phyloP scores from a whole-genome alignment of 2,797 vertebrate genomes.

The Petrocephalus sullivani region DNA sequence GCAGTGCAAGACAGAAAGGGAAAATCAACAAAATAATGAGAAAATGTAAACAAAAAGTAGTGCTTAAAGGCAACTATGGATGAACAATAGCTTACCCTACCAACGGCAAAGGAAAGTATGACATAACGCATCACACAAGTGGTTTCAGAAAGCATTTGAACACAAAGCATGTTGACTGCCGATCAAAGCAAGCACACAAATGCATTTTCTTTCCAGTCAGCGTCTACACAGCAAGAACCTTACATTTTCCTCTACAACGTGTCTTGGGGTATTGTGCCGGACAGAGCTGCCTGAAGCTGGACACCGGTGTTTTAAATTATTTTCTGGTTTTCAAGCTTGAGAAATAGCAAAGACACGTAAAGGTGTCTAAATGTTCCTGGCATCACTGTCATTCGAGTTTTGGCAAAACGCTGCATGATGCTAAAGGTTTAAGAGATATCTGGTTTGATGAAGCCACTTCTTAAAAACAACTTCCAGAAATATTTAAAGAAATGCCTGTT shows the following conservation, averaged over 20 bases:
- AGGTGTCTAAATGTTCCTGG: not conserved
- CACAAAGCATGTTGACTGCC: not conserved
- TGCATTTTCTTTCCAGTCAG: not conserved
- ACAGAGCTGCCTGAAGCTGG: not conserved
- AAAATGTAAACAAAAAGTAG: not conserved
- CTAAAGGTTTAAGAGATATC: not conserved
- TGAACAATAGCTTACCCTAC: not conserved
- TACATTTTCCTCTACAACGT: not conserved
- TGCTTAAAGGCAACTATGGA: not conserved
- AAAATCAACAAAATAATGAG: not conserved
- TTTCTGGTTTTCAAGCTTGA: not conserved
- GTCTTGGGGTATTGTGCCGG: not conserved
- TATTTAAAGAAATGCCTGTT: constrained; percentile 17
- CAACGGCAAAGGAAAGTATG: not conserved
- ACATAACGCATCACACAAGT: not conserved
- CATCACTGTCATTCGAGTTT: not conserved
- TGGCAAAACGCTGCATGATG: not conserved
- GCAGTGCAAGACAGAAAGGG: not conserved
- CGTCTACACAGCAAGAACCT: not conserved
- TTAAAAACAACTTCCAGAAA: not conserved
- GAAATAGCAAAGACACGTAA: not conserved
- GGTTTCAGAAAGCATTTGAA: not conserved
- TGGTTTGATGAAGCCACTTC: not conserved
- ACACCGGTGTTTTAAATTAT: not conserved
- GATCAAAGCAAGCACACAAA: not conserved